These are phyloP conservation scores for Molanna angustata DNA, from an alignment of 2,888 invertebrate species.

Conservation along the genomic window DNA sequence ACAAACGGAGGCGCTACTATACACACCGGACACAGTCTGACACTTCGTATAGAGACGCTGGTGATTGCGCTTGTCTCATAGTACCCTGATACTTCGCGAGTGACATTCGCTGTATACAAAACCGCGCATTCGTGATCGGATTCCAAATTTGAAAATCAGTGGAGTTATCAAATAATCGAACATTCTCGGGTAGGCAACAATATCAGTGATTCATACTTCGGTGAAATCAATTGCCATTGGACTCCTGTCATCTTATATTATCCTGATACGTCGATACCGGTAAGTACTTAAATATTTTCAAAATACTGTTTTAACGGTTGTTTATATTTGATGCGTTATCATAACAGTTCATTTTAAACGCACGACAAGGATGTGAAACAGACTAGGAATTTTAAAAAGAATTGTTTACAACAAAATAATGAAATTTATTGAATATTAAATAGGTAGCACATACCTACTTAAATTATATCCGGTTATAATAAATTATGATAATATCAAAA, in stretches of 20 bases:
- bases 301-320: no score
- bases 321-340: no score
- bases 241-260: constrained; percentile 19
- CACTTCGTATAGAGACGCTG: constrained; percentile 17
- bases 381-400: no score
- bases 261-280: constrained; percentile 12
- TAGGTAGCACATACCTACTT: no score
- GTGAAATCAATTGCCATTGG: constrained; percentile 12
- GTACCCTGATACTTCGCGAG: constrained; percentile 15
- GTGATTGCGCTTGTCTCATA: constrained; percentile 21
- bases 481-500: no score
- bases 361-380: no score
- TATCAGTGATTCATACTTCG: constrained; percentile 10
- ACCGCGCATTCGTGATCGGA: constrained; percentile 12
- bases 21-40: constrained; percentile 17
- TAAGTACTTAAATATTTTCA: constrained; percentile 7
- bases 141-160: neutral
- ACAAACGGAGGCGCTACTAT: constrained; percentile 9
- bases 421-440: no score
- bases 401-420: no score
- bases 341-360: no score
- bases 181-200: neutral
- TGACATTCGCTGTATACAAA: constrained; percentile 12
- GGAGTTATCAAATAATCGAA: neutral
- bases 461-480: no score